Conservation (phyloP, 2,888 invertebrate species). For the Caenorhabditis plicata region DNA sequence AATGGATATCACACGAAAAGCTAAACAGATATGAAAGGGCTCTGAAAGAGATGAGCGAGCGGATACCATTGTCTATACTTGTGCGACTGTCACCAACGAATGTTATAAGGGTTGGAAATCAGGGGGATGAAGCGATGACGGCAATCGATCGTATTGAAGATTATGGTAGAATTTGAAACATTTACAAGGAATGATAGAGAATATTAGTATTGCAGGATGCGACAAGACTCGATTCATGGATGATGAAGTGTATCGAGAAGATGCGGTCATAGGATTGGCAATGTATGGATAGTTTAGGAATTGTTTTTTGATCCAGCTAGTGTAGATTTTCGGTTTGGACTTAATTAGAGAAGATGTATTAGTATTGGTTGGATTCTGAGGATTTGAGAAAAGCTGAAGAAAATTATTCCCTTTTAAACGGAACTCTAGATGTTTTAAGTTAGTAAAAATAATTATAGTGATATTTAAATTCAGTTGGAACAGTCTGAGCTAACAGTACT, state of each 20-base stretch:
- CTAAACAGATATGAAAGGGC: slow-evolving; percentile 24
- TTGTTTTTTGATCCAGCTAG: too few relatives aligned
- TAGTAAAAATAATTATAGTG: too few relatives aligned
- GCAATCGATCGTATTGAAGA: slow-evolving; percentile 37
- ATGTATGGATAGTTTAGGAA: slow-evolving; percentile 29
- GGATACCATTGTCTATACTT: slow-evolving; percentile 8
- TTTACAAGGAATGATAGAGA: not conserved
- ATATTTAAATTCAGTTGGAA: too few relatives aligned
- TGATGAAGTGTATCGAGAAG: slow-evolving; percentile 44
- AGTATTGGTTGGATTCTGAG: too few relatives aligned
- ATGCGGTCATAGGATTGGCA: slow-evolving; percentile 47
- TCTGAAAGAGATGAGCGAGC: slow-evolving; percentile 16
- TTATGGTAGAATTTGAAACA: slow-evolving; percentile 13
- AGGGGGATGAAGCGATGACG: slow-evolving; percentile 21
- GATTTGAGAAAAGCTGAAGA: too few relatives aligned
- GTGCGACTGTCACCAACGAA: slow-evolving; percentile 14
- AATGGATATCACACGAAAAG: slow-evolving; percentile 36
- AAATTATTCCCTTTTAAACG: too few relatives aligned
- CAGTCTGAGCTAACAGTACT: too few relatives aligned
- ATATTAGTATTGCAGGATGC: slow-evolving; percentile 28
- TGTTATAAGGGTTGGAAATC: slow-evolving; percentile 17
- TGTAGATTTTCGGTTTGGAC: too few relatives aligned
- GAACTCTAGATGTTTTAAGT: too few relatives aligned
- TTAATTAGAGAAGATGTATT: too few relatives aligned
- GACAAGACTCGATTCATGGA: slow-evolving; percentile 46